Evolutionary conservation across 2,888 invertebrate genomes (phyloP).

Genomic region (Leptopterna dolabrata): DNA sequence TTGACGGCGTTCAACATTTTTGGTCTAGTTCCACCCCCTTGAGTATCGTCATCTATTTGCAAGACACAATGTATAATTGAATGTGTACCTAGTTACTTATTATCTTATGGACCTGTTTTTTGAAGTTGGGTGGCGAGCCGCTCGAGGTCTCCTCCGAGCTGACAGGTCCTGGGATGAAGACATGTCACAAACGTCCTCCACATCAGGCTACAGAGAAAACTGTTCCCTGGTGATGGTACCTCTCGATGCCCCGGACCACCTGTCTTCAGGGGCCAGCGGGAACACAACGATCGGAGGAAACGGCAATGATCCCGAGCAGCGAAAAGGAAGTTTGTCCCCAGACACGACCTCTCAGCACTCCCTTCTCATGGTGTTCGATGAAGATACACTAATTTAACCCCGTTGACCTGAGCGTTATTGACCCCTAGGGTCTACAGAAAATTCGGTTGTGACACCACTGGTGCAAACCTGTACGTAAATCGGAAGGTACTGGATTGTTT

Average conservation of each 20-base stretch:
- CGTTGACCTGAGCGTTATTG: not conserved
- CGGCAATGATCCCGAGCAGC: slow-evolving; percentile 64
- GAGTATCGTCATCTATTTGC: too few relatives aligned
- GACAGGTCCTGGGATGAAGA: slow-evolving; percentile 63
- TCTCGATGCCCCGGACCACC: slow-evolving; percentile 6
- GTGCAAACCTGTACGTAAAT: not conserved
- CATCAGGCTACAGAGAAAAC: slow-evolving; percentile 75
- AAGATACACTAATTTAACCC: slow-evolving; percentile 82
- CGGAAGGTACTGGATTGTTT: not conserved
- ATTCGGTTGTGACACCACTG: not conserved
- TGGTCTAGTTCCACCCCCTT: not conserved
- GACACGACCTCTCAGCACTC: slow-evolving; percentile 76
- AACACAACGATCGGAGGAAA: slow-evolving; percentile 40
- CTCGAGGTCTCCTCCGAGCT: slow-evolving; percentile 27
- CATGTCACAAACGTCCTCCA: slow-evolving; percentile 82
- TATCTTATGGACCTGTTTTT: too few relatives aligned
- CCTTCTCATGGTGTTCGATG: slow-evolving; percentile 81
- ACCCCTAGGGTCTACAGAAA: too few relatives aligned
- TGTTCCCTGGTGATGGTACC: slow-evolving; percentile 73
- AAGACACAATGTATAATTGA: too few relatives aligned
- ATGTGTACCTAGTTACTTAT: too few relatives aligned
- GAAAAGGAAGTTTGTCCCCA: slow-evolving; percentile 72
- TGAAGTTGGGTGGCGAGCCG: slow-evolving; percentile 20
- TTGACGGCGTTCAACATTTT: too few relatives aligned
- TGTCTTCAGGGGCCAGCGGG: slow-evolving; percentile 34